Evolutionary conservation across 1,140 invertebrate genomes (phyloP), one percentile per base, ranked within the genome.

Genomic region (Bombus waltoni): DNA sequence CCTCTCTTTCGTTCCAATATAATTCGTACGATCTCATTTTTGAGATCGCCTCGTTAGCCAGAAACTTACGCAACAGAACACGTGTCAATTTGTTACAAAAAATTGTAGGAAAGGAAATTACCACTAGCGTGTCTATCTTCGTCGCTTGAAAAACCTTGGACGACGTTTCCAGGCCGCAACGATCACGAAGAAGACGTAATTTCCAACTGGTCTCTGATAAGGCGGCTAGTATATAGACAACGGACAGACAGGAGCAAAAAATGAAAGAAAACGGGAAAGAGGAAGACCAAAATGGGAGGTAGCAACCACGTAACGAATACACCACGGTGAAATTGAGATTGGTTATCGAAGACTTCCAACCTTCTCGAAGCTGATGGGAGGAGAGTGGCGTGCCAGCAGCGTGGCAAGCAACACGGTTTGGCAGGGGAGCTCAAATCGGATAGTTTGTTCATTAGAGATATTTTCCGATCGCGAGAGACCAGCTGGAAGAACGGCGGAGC

Each of bases 401-500:
- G 47, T 53, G 47, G 73, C 68, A 13, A 47, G 75, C 72, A 35
- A 79, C 44, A 13, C 40, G 74, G 81, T 59, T 35, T 82, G 78
- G 79, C 80, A 22, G 8, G 73, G 81, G 78, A 81, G 88, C 83
- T 91, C 88, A 92, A 92, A 92, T 91, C 92, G 89, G 89, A 92
- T 90, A 92, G 91, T 91, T 92, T 90, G 88, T 92, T 92, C 90
- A 91, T 92, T 93, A 92, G 81, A 88, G 89, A 89, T 87, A 89
- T 92, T 92, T 90, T 85, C 82, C 81, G 83, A 84, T 78, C 42
- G 82, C 40, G 40, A 76, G 72, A 86, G 66, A 76, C 74, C 78
- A 71, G 75, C 81, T 84, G 65, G 38, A 62, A 72, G 83, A 79
- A 73, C 38, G 65, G 72, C 75, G 66, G 57, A 90, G 86, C 84